These are phyloP conservation scores for Teleopsis dalmanni DNA, from an alignment of 1,140 invertebrate species.

Conservation along the genomic window DNA sequence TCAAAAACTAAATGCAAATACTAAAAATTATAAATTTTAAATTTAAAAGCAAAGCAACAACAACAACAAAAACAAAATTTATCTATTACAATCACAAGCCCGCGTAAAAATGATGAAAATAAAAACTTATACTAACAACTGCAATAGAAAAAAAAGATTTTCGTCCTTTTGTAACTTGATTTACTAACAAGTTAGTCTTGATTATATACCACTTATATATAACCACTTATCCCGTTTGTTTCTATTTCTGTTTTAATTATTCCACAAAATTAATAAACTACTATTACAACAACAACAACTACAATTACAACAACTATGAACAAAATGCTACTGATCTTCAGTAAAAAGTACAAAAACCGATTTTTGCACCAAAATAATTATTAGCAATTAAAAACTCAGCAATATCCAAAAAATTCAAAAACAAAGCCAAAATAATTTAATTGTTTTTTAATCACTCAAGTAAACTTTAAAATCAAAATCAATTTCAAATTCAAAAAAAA, in stretches of 20 bases:
- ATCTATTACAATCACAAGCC: conserved; percentile 20
- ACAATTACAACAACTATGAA: too few species aligned
- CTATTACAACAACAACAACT: too few species aligned
- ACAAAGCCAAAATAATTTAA: conserved; percentile 13
- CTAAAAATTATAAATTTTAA: conserved; percentile 7
- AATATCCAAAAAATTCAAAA: conserved; percentile 30
- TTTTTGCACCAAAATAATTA: too few species aligned
- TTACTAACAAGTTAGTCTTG: too few species aligned
- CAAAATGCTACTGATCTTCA: too few species aligned
- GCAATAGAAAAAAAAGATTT: conserved; percentile 19
- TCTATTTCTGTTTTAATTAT: background rate
- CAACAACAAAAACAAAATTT: conserved; percentile 15
- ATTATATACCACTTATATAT: too few species aligned
- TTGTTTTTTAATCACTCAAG: conserved; percentile 12
- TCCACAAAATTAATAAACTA: background rate
- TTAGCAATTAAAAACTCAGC: conserved; percentile 9
- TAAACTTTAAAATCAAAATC: too few species aligned
- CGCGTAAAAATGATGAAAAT: conserved; percentile 17
- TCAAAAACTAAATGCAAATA: conserved; percentile 31
- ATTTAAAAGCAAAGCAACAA: conserved; percentile 18
- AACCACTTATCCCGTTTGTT: too few species aligned
- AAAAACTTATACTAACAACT: conserved; percentile 6
- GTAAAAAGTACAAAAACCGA: too few species aligned
- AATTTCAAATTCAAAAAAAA: background rate
- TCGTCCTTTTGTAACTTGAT: too few species aligned